Conservation (phyloP, 2,888 invertebrate species). For the Trissolcus brochymenae region DNA sequence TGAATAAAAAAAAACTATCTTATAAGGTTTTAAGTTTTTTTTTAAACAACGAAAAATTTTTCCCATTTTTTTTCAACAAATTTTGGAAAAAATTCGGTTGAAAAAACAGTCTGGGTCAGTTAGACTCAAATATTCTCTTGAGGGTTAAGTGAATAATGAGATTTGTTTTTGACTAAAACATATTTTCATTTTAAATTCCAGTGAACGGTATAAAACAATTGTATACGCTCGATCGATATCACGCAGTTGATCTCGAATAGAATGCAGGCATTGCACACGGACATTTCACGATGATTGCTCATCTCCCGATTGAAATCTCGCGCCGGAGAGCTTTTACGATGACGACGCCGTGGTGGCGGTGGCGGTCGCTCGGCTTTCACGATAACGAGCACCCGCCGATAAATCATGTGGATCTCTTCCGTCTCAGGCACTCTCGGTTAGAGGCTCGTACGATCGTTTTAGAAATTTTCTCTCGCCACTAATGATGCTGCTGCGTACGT, state of each 20-base stretch:
- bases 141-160: too few relatives aligned
- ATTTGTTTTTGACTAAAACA: too few relatives aligned
- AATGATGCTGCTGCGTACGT: constrained; percentile 57
- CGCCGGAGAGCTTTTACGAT: constrained; percentile 20
- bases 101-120: too few relatives aligned
- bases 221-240: constrained; percentile 18
- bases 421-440: constrained; percentile 55
- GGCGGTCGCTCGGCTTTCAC: constrained; percentile 65
- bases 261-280: constrained; percentile 35
- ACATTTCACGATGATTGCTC: constrained; percentile 48
- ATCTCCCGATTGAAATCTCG: constrained; percentile 51
- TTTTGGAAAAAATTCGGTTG: too few relatives aligned
- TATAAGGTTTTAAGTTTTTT: too few relatives aligned
- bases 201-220: constrained; percentile 9
- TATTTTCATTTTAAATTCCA: background rate
- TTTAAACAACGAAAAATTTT: too few relatives aligned
- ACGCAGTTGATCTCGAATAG: constrained; percentile 38
- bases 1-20: too few relatives aligned
- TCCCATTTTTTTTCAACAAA: too few relatives aligned
- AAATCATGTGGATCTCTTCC: constrained; percentile 71
- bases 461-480: constrained; percentile 54
- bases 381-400: constrained; percentile 72
- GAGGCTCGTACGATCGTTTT: constrained; percentile 38
- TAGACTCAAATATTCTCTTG: too few relatives aligned
- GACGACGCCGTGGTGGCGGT: constrained; percentile 32